Evolutionary conservation across 2,888 invertebrate species (phyloP), one percentile per base, ranked within the genome.

Genomic region (Crossocerus cetratus): DNA sequence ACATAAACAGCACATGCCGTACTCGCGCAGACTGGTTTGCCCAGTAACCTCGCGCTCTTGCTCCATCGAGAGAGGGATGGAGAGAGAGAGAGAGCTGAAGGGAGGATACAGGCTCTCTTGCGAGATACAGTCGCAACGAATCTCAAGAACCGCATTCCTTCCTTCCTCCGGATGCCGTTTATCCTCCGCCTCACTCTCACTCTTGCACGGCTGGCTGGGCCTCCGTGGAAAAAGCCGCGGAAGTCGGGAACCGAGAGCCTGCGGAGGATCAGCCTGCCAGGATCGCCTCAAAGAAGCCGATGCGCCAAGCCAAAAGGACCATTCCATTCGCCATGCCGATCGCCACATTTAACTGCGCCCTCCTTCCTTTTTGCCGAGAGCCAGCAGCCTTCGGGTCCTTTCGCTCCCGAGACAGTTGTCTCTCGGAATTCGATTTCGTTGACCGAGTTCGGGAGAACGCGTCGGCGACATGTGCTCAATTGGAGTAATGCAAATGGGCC

Each of bases 1-100:
- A 73, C 74, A 72, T 77, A 75, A 78, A 49, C 49, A 80, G 82
- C 83, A 77, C 74, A 64, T 70, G 76, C 67, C 71, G 73, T 55
- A 76, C 32, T 42, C 64, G 72, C 77, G 16, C 49, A 86, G 86
- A 86, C 86, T 86, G 85, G 86, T 84, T 87, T 84, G 87, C 86
- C 86, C 84, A 86, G 86, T 86, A 86, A 87, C 87, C 86, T 84
- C 83, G 81, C 83, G 64, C 54, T 66, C 69, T 61, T 63, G 68
- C 66, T 62, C 64, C 59, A 74, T 69, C 71, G 59, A 77, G 76
- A 82, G 80, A 70, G 49, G 14, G 49, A 16, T 49, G 16, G 49
- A 14, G 4, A 32, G 11, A 32, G 32, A 32, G 32, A 32, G 8
- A n/a, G 32, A 32, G 5, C 8, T 11, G 11, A 32, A 32, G 32